These are phyloP conservation scores for Uloborus diversus DNA, from an alignment of 1,140 invertebrate species.

Conservation along the genomic window DNA sequence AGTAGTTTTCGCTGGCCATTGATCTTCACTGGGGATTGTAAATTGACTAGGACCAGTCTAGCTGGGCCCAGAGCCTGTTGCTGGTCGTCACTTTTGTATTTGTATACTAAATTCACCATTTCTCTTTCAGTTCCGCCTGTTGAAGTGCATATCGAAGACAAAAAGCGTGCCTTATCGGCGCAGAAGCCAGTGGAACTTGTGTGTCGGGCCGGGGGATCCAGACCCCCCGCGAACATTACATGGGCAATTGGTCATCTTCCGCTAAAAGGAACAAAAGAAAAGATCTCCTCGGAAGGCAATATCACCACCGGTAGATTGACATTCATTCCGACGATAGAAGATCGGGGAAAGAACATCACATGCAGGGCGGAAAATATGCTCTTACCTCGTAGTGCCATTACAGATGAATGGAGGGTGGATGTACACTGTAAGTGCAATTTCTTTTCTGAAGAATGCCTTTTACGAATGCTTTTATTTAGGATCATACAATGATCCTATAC, in stretches of 20 bases:
- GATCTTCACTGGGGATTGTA: too few species aligned
- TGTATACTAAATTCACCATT: too few species aligned
- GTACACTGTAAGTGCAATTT: slow-evolving; percentile 88
- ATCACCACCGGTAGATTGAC: slow-evolving; percentile 82
- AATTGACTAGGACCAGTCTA: too few species aligned
- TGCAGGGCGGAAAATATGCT: slow-evolving; percentile 85
- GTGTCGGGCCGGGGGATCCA: slow-evolving; percentile 85
- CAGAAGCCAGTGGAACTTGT: slow-evolving; percentile 82
- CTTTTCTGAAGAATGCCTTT: too few species aligned
- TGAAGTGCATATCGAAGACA: slow-evolving; percentile 71
- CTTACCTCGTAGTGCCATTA: slow-evolving; percentile 73
- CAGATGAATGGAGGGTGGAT: slow-evolving; percentile 84
- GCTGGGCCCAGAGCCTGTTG: too few species aligned
- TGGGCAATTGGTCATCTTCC: slow-evolving; percentile 82
- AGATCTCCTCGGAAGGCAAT: slow-evolving; percentile 80
- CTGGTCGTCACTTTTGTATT: too few species aligned
- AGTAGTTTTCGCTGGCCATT: too few species aligned
- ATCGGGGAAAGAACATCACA: slow-evolving; percentile 81
- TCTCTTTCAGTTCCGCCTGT: slow-evolving; percentile 44
- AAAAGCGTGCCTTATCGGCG: slow-evolving; percentile 83
- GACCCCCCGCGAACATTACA: slow-evolving; percentile 84
- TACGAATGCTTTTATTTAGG: too few species aligned
- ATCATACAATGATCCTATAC: too few species aligned
- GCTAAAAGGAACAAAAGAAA: slow-evolving; percentile 64
- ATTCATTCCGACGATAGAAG: slow-evolving; percentile 77